phyloP scores from a whole-genome alignment of 23 tunicate species.

The Aplidium turbinatum region DNA sequence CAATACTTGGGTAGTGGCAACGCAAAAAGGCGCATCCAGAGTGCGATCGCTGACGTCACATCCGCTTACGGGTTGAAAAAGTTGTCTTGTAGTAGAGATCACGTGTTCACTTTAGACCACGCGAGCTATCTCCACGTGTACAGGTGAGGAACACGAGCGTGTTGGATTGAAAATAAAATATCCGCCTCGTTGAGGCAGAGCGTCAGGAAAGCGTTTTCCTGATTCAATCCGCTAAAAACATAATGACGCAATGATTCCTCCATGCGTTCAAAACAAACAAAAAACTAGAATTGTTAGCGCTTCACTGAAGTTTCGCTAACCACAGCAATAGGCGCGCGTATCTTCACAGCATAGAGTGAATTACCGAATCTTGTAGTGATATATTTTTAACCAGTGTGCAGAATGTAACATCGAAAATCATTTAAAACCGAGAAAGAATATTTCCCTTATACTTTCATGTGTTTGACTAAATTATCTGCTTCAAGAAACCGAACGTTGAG shows the following conservation, averaged over 20 bases:
- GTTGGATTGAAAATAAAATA: not conserved
- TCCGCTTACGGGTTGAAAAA: constrained; percentile 76
- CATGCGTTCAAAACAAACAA: no score
- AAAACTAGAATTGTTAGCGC: no score
- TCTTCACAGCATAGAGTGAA: no score
- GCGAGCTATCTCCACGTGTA: constrained; percentile 79
- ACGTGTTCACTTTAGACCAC: constrained; percentile 76
- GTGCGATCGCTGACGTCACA: constrained; percentile 44
- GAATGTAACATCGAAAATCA: no score
- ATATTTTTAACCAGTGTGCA: no score
- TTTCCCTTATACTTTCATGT: not conserved
- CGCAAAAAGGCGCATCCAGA: constrained; percentile 34
- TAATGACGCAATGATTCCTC: no score
- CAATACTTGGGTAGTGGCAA: constrained; percentile 65
- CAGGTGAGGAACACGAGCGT: constrained; percentile 74
- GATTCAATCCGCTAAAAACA: no score
- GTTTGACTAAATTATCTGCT: not conserved
- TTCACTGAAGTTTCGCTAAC: no score
- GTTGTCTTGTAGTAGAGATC: constrained; percentile 87
- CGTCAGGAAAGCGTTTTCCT: no score
- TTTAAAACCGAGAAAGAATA: not conserved
- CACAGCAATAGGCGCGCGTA: no score
- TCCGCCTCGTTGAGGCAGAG: no score
- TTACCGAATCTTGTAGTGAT: no score
- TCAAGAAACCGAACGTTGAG: not conserved